Evolutionary conservation across 1,140 invertebrate species (phyloP).

Genomic region (Atta texana): DNA sequence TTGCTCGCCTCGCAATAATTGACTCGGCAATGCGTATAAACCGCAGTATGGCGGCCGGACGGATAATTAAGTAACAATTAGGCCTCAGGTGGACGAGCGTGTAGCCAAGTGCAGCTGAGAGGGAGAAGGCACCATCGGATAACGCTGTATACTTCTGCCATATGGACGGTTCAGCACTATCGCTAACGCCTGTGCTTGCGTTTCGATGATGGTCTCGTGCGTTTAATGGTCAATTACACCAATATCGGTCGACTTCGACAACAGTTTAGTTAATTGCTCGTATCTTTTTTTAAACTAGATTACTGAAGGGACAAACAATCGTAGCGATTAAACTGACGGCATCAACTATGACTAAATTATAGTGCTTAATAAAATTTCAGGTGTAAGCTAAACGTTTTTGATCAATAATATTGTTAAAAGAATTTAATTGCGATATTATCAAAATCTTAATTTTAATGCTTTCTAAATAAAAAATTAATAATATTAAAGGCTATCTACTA

Average conservation of each 20-base stretch:
- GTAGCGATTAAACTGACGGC: not conserved
- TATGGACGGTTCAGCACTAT: slow-evolving; percentile 33
- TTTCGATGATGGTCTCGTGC: not conserved
- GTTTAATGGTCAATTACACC: slow-evolving; percentile 25
- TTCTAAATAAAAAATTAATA: not conserved
- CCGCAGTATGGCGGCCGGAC: slow-evolving; percentile 80
- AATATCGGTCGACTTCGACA: not conserved
- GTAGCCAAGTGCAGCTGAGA: slow-evolving; percentile 40
- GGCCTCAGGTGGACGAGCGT: slow-evolving; percentile 79
- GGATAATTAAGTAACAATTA: slow-evolving; percentile 86
- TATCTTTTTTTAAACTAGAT: not conserved
- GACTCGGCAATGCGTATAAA: slow-evolving; percentile 83
- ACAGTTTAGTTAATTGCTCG: slow-evolving; percentile 10
- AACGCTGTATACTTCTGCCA: slow-evolving; percentile 6
- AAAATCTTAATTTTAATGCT: not conserved
- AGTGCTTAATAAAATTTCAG: not conserved
- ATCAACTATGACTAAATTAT: not conserved
- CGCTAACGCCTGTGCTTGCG: slow-evolving; percentile 2
- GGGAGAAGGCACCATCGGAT: slow-evolving; percentile 54
- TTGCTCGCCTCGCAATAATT: slow-evolving; percentile 81
- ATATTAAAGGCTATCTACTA: too few relatives aligned
- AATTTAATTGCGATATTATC: not conserved
- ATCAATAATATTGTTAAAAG: not conserved
- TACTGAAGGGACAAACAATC: not conserved
- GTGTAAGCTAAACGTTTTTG: not conserved